phyloP scores from a whole-genome alignment of 1,140 invertebrate genomes.

The Drosophila rhopaloa region DNA sequence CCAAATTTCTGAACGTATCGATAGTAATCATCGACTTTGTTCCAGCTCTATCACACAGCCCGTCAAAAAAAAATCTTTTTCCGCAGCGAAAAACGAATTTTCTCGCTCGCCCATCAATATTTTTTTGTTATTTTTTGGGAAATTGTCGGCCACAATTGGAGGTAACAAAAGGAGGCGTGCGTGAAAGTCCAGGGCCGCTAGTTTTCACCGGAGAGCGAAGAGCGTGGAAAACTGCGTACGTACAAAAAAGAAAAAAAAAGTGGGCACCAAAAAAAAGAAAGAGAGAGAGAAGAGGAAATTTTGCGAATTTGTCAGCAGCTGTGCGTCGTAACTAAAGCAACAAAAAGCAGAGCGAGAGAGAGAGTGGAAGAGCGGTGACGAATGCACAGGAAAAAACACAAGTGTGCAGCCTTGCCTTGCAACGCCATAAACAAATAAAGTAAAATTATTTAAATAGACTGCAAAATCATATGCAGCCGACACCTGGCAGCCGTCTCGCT shows the following conservation, averaged over 20 bases:
- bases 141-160: constrained; percentile 8
- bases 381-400: constrained; percentile 15
- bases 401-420: constrained; percentile 12
- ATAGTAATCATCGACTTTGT: not conserved
- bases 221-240: constrained; percentile 50
- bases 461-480: constrained; percentile 45
- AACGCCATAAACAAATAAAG: constrained; percentile 44
- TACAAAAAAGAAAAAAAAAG: constrained; percentile 38
- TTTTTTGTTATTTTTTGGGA: constrained; percentile 29
- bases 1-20: not conserved
- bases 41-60: not conserved
- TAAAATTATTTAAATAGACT: constrained; percentile 56
- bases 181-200: constrained; percentile 27
- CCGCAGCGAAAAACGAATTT: constrained; percentile 30
- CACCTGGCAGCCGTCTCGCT: constrained; percentile 61
- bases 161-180: constrained; percentile 11
- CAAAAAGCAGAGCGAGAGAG: constrained; percentile 14
- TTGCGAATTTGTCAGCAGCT: constrained; percentile 48
- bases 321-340: constrained; percentile 61
- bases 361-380: constrained; percentile 13
- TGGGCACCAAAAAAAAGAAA: constrained; percentile 31
- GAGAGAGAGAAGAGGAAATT: constrained; percentile 20
- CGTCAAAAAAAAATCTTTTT: constrained; percentile 29
- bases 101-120: constrained; percentile 14
- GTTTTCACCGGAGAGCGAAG: constrained; percentile 36